Evolutionary conservation across 2,113 vertebrate species (phyloP), one percentile per base, ranked within the genome.

Genomic region (Meleagris gallopavo): DNA sequence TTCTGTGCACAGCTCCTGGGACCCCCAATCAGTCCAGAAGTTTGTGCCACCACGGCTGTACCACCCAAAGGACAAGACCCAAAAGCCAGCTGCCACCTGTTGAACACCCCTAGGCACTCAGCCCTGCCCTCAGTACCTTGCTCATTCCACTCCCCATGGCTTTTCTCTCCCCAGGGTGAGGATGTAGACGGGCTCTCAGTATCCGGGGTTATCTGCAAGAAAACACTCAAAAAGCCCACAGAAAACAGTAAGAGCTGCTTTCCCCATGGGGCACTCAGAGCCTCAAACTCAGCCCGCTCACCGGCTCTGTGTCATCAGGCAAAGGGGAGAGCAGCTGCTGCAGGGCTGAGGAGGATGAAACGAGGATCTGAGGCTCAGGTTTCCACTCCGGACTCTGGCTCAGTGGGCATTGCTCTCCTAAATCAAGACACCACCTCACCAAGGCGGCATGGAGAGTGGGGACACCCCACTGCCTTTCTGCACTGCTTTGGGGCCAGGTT

Each of bases 61-160:
- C 8, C 10, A 1, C 16, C 13, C 60, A 7, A 58, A 69, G 45
- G 69, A 48, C 0, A 2, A 86, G 45, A 22, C 24, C 2, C 38
- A 18, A 18, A 86, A 21, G 27, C 30, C 50, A 54, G 57, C 46
- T 54, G 52, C 15, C 52, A 29, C 27, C 52, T 29, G 15, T 16
- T 52, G 50, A 52, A 29, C 52, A 54, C 27, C 52, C 27, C 8
- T 15, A 54, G 52, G 52, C 27, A 16, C 27, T 30, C 52, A 54
- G 27, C 52, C 27, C 52, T 29, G 52, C 52, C 52, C 27, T 54
- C 52, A 3, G 55, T 57, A 98, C 97, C 97, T 98, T 94, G 66
- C 96, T 98, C 97, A 98, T 98, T 58, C 97, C 96, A 36, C 18
- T 96, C 45, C 97, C 97, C 97, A 98, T 98, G 95, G 25, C 24